Evolutionary conservation across 2,113 vertebrate genomes (phyloP), one percentile per base, ranked within the genome.

Genomic region (Macquaria ambigua): DNA sequence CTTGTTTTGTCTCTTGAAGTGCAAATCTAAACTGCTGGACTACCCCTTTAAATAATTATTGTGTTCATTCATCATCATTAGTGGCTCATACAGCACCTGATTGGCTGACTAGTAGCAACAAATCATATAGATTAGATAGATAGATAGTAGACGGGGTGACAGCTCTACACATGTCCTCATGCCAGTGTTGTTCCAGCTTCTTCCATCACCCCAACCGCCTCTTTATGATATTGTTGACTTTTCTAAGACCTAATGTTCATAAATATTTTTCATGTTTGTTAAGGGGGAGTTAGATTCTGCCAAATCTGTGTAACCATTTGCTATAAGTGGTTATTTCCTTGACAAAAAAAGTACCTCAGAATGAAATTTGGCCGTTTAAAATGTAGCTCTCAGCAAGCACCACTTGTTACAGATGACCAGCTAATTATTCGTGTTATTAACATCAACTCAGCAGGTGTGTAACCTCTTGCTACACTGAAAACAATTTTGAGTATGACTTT

Each of bases 371-470:
- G 52, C 18, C 20, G n/a, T 41, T 71, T 41, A 79, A 79, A 63
- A 53, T 41, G 6, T 46, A 15, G 43, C 34, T 69, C 63, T 68
- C 16, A 28, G 31, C 23, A 12, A 16, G 52, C 15, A 15, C 9
- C 39, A 20, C 39, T 74, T 25, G 25, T 68, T 25, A 59, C 61
- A 61, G 53, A n/a, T 34, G 2, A 58, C n/a, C 8, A 21, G 41
- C 21, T 48, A 68, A 68, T 50, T 50, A 52, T 39, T 69, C 34
- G n/a, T 74, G 41, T 8, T 59, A 2, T 74, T 69, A 82, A 82
- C 41, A 43, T 76, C 3, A 18, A 10, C 73, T 46, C 55, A 55
- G 64, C 64, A n/a, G 73, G 56, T 62, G 64, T 18, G 12, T 63
- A 31, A 70, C 34, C 64, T 69, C 37, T 61, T 20, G 43, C n/a